Evolutionary conservation across 2,888 invertebrate genomes (phyloP).

Genomic region (Meiosimyza decipiens): DNA sequence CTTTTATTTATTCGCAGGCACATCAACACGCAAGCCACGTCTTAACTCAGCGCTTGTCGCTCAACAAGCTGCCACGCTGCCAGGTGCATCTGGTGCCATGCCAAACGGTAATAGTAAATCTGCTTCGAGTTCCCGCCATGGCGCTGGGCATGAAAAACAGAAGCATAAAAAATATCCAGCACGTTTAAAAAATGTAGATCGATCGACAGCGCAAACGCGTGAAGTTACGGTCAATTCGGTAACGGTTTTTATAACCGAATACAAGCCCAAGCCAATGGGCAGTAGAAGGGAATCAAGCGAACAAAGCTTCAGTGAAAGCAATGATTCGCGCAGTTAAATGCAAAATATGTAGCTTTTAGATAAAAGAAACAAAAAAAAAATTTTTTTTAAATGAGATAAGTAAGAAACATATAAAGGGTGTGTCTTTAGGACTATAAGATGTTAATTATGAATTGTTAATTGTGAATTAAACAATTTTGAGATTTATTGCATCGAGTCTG

Average conservation of each 20-base stretch:
- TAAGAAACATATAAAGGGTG: background rate
- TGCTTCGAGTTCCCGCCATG: constrained; percentile 61
- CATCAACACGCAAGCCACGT: constrained; percentile 91
- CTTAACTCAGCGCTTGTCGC: constrained; percentile 97
- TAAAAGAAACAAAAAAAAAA: constrained; percentile 12
- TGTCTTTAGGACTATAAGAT: too few relatives aligned
- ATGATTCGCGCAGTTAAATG: constrained; percentile 67
- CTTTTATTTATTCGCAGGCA: constrained; percentile 70
- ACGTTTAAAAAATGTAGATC: constrained; percentile 90
- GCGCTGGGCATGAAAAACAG: constrained; percentile 69
- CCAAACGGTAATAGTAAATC: constrained; percentile 67
- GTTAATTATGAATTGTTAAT: too few relatives aligned
- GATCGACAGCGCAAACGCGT: constrained; percentile 91
- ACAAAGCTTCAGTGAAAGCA: constrained; percentile 67
- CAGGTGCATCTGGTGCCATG: constrained; percentile 69
- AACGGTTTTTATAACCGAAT: constrained; percentile 97
- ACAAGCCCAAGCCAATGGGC: constrained; percentile 78
- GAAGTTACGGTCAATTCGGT: constrained; percentile 97
- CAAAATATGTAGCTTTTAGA: constrained; percentile 15
- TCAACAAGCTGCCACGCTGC: constrained; percentile 88
- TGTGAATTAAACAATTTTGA: too few relatives aligned
- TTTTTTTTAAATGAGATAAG: constrained; percentile 19
- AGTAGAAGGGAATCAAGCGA: constrained; percentile 66
- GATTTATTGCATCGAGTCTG: too few relatives aligned
- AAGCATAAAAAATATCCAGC: constrained; percentile 77